Evolutionary conservation across 2,888 invertebrate species (phyloP).

Genomic region (Noctua janthina): DNA sequence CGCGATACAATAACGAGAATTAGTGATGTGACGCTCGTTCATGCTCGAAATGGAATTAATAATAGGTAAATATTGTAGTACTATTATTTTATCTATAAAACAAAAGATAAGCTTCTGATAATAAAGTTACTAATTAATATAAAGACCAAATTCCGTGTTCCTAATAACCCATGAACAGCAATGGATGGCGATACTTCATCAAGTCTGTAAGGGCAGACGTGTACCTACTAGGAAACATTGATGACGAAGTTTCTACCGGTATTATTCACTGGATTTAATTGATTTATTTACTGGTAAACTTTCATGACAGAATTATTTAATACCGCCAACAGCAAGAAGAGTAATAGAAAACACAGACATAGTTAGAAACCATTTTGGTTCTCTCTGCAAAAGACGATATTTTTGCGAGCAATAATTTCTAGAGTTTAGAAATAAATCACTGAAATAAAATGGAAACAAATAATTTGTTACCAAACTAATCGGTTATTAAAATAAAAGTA

Average conservation of each 20-base stretch:
- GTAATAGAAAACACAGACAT: background rate
- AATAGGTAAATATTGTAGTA: background rate
- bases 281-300: background rate
- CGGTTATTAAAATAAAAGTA: background rate
- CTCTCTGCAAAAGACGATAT: background rate
- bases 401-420: background rate
- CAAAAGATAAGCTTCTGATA: background rate
- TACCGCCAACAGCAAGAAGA: background rate
- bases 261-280: background rate
- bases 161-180: conserved; percentile 40
- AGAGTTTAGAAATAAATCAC: background rate
- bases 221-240: conserved; percentile 27
- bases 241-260: background rate
- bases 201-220: conserved; percentile 41
- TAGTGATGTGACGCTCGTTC: conserved; percentile 38
- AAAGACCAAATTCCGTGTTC: conserved; percentile 28
- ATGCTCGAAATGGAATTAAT: background rate
- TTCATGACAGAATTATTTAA: background rate
- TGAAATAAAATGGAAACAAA: background rate
- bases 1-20: conserved; percentile 28
- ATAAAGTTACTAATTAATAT: conserved; percentile 34
- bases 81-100: background rate
- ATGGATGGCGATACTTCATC: conserved; percentile 55
- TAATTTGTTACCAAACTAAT: background rate
- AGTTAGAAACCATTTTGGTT: background rate